Conservation (phyloP, 2,113 vertebrate species). For the Heterochromis multidens region DNA sequence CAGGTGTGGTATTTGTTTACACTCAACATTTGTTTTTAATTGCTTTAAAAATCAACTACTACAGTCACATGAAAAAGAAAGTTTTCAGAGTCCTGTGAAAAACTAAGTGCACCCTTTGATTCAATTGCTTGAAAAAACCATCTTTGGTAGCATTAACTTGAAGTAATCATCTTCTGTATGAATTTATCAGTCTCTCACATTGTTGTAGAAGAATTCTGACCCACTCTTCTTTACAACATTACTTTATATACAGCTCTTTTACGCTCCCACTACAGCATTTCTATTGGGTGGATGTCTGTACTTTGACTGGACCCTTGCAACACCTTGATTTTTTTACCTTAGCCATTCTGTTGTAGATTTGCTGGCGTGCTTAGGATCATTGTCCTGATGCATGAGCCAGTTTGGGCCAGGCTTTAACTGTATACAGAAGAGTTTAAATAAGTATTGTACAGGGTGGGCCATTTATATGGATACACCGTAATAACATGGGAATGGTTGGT, state of each 20-base stretch:
- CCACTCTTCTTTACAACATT: background rate
- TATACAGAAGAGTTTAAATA: too few relatives aligned
- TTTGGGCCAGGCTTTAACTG: too few relatives aligned
- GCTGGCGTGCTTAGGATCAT: too few relatives aligned
- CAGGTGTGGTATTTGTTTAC: slow-evolving; percentile 56
- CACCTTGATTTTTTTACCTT: too few relatives aligned
- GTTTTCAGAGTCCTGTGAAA: background rate
- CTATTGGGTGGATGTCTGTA: too few relatives aligned
- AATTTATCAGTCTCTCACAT: background rate
- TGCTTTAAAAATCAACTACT: background rate
- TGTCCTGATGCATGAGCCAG: too few relatives aligned
- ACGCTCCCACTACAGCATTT: too few relatives aligned
- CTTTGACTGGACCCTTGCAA: too few relatives aligned
- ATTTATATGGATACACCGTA: too few relatives aligned
- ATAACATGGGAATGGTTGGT: too few relatives aligned
- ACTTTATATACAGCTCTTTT: background rate
- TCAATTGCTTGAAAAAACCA: background rate
- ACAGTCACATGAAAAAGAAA: background rate
- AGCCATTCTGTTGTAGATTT: too few relatives aligned
- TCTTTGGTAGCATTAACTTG: background rate
- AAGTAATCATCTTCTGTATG: background rate
- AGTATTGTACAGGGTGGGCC: too few relatives aligned
- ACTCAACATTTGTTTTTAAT: background rate
- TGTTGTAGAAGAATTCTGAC: background rate
- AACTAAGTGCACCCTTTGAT: background rate